Conservation (phyloP, 2,888 invertebrate species). For the Apotomis capreana region DNA sequence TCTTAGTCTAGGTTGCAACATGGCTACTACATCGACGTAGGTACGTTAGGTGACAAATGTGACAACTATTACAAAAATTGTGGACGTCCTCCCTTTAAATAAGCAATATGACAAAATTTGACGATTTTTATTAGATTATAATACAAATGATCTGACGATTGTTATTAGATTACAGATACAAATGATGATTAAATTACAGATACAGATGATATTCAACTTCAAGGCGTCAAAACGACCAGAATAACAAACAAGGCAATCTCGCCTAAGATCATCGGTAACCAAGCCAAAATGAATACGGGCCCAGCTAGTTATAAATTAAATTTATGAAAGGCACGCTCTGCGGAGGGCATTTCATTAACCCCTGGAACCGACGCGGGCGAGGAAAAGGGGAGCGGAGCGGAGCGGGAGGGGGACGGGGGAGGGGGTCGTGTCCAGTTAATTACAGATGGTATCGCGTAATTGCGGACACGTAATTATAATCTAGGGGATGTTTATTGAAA, state of each 20-base stretch:
- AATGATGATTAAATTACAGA: too few relatives aligned
- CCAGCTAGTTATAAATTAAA: constrained; percentile 39
- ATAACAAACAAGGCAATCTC: background rate
- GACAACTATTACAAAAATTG: too few relatives aligned
- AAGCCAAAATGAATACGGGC: background rate
- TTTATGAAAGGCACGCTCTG: constrained; percentile 40
- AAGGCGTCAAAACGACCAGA: too few relatives aligned
- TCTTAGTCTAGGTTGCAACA: background rate
- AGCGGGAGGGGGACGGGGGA: constrained; percentile 4
- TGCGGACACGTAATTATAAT: constrained; percentile 44
- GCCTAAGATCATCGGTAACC: background rate
- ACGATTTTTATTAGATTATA: too few relatives aligned
- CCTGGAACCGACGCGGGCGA: constrained; percentile 17
- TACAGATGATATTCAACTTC: too few relatives aligned
- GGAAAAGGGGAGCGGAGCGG: background rate
- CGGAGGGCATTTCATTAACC: constrained; percentile 42
- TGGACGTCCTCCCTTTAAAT: too few relatives aligned
- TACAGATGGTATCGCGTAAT: constrained; percentile 50
- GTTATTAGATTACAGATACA: too few relatives aligned
- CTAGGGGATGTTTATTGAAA: constrained; percentile 39
- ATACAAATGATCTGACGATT: too few relatives aligned
- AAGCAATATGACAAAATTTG: too few relatives aligned
- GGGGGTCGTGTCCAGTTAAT: constrained; percentile 46
- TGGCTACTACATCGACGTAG: too few relatives aligned
- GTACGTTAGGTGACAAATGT: too few relatives aligned